Percentiles rank a stretch among this genome's conserved stretches.
Conservation (phyloP, 2,888 invertebrate genomes). For the Ptycholaimellus sp. region DNA sequence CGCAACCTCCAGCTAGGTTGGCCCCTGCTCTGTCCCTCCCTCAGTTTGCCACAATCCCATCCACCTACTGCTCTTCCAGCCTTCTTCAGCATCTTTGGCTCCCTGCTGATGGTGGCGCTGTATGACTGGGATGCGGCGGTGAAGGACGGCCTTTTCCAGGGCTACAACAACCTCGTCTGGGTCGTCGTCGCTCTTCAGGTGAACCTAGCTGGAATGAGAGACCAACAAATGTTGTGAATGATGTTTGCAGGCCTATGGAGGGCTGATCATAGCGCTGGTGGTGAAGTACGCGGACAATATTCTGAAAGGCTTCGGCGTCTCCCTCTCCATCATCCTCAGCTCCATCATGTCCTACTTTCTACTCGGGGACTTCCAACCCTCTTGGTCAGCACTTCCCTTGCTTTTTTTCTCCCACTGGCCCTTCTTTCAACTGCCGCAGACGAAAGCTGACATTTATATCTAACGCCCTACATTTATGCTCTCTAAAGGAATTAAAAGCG, state of each 20-base stretch:
- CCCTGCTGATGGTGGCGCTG: slow-evolving; percentile 25
- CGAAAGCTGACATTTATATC: not conserved
- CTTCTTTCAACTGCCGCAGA: not conserved
- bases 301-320: slow-evolving; percentile 36
- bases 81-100: slow-evolving; percentile 30
- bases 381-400: slow-evolving; percentile 17
- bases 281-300: slow-evolving; percentile 38
- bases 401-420: no score
- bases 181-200: slow-evolving; percentile 31
- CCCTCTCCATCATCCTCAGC: slow-evolving; percentile 33
- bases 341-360: slow-evolving; percentile 31
- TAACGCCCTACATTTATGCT: not conserved
- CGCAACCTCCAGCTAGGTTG: slow-evolving; percentile 33
- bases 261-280: slow-evolving; percentile 33
- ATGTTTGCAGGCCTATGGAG: slow-evolving; percentile 30
- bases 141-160: slow-evolving; percentile 32
- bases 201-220: slow-evolving; percentile 5
- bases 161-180: slow-evolving; percentile 31
- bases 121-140: slow-evolving; percentile 28
- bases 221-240: not conserved
- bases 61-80: slow-evolving; percentile 17
- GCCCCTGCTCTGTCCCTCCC: slow-evolving; percentile 3
- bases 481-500: not conserved
- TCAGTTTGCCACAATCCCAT: not conserved
- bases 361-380: slow-evolving; percentile 30